Conservation (phyloP, 1,140 invertebrate species). For the Metaphire vulgaris region DNA sequence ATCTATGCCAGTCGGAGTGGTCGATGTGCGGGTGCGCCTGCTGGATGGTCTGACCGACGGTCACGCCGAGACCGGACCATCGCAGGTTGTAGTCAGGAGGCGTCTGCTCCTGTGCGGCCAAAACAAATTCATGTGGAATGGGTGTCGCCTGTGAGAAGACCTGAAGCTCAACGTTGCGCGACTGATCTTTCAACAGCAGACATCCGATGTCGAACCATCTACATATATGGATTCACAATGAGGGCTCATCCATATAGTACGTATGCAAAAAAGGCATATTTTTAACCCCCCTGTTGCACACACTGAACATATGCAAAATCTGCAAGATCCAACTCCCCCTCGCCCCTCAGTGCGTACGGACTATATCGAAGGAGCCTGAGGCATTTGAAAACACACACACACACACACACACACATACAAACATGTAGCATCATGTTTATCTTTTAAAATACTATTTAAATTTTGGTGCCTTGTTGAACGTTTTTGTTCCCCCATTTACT, state of each 20-base stretch:
- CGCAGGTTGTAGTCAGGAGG: conserved; percentile 61
- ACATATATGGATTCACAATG: too few relatives aligned
- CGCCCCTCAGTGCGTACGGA: too few relatives aligned
- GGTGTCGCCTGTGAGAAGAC: conserved; percentile 71
- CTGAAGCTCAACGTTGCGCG: conserved; percentile 64
- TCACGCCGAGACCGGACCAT: conserved; percentile 63
- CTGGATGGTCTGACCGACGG: conserved; percentile 56
- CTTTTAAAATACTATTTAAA: background rate
- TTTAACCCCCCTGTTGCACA: too few relatives aligned
- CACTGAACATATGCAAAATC: too few relatives aligned
- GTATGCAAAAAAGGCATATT: too few relatives aligned
- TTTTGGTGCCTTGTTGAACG: too few relatives aligned
- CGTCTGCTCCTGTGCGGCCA: conserved; percentile 60
- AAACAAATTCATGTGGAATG: conserved; percentile 64
- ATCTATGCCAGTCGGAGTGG: conserved; percentile 69
- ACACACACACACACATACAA: too few relatives aligned
- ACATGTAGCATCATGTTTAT: background rate
- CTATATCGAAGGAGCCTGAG: too few relatives aligned
- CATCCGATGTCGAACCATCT: conserved; percentile 74
- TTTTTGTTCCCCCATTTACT: too few relatives aligned
- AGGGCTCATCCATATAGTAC: too few relatives aligned
- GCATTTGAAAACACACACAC: too few relatives aligned
- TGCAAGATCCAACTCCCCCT: too few relatives aligned
- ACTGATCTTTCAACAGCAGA: conserved; percentile 65
- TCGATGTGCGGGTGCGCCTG: conserved; percentile 60